Evolutionary conservation across 1,140 invertebrate genomes (phyloP), one percentile per base, ranked within the genome.

Genomic region (Drosophila nasuta): DNA sequence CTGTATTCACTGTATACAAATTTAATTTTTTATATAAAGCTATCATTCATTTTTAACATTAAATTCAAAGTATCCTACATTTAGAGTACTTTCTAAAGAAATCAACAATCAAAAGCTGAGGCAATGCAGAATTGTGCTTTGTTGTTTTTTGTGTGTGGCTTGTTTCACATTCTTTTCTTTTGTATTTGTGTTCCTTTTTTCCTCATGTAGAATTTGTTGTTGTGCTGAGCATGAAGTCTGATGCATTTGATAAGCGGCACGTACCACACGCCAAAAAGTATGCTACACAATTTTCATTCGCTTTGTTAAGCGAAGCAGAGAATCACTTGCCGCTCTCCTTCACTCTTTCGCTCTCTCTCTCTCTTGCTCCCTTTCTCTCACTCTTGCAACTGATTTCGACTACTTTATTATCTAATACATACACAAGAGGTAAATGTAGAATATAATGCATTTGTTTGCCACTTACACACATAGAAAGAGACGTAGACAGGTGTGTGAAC

Each of bases 211-310:
- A 10, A 38, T 38, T 38, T 38, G 35, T 70, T 63, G 58, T 59
- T 49, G 66, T 71, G 76, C 73, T 72, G 69, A 63, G 66, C 67
- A 68, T 52, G 67, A 73, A 70, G 81, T 88, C 80, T 67, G 85
- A 78, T 81, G 77, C 83, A 83, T 88, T 88, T 89, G 81, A 89
- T 85, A 89, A 88, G 85, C 83, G 86, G 67, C 85, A 88, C 85
- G 85, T 88, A 76, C 77, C 41, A 33, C 67, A 78, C 74, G 74
- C 83, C 83, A 88, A 72, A 81, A 78, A 89, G 62, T 70, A 56
- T 77, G 77, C 69, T 52, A 77, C 48, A 75, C 62, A 65, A 79
- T 76, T 76, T 52, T 64, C 57, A 51, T 66, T 81, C 33, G 54
- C 57, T 46, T 45, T 46, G 73, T 59, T 74, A 60, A 62, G 63